Evolutionary conservation across 2,797 vertebrate genomes (phyloP).

Genomic region (Vireo griseus): DNA sequence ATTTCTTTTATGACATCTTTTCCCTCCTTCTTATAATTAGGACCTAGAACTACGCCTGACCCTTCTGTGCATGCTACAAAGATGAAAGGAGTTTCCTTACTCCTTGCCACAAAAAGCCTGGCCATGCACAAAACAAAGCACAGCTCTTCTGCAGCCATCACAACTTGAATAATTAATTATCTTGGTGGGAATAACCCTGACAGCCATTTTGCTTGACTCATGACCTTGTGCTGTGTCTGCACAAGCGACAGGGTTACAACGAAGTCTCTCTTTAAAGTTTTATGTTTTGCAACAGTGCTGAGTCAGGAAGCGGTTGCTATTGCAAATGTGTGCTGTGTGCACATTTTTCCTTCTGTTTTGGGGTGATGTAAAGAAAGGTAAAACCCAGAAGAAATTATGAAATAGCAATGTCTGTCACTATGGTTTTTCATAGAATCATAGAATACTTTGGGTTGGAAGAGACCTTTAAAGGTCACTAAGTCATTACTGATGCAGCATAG

Average conservation of each 20-base stretch:
- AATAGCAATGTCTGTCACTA: slow-evolving; percentile 2
- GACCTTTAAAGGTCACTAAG: neutral
- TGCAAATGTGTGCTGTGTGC: neutral
- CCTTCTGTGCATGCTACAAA: neutral
- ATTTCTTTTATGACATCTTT: neutral
- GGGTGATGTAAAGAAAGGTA: neutral
- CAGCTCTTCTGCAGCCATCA: neutral
- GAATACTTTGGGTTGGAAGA: neutral
- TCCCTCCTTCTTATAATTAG: neutral
- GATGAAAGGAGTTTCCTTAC: neutral
- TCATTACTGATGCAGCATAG: neutral
- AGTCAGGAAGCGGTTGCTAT: neutral
- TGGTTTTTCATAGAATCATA: neutral
- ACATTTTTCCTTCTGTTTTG: neutral
- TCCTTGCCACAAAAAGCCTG: neutral
- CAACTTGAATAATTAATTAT: slow-evolving; percentile 26
- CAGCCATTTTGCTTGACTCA: slow-evolving; percentile 29
- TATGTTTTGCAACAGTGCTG: neutral
- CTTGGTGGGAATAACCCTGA: slow-evolving; percentile 35
- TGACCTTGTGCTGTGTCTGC: slow-evolving; percentile 29
- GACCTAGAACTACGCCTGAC: neutral
- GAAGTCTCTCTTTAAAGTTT: slow-evolving; percentile 29
- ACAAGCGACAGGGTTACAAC: neutral
- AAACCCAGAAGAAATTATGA: slow-evolving; percentile 44
- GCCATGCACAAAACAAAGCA: neutral